Evolutionary conservation across 2,113 vertebrate species (phyloP).

Genomic region (Brachyhypopomus occidentalis): DNA sequence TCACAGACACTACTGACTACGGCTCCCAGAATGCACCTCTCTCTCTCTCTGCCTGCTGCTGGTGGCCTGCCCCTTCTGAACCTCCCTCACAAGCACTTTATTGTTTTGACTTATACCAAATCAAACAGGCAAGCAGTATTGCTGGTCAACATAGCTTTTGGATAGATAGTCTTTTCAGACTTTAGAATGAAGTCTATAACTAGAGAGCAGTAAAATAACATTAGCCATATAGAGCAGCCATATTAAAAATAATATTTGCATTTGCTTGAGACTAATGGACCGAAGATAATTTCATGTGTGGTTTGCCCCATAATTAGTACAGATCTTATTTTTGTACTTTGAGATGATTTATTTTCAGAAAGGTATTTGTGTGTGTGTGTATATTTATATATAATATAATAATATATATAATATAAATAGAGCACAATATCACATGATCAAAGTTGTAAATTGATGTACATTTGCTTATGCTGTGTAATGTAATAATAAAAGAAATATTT

Average conservation of each 20-base stretch:
- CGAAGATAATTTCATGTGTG: neutral
- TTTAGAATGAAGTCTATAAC: neutral
- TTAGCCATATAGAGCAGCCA: neutral
- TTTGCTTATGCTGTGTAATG: conserved; percentile 4
- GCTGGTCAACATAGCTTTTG: neutral
- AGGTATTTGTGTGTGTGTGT: neutral
- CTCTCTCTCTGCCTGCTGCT: conserved; percentile 27
- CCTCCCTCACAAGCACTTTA: conserved; percentile 35
- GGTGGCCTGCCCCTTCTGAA: neutral
- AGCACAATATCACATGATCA: neutral
- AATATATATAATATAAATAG: neutral
- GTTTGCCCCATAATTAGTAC: conserved; percentile 10
- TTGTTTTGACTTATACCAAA: neutral
- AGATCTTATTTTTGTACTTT: conserved; percentile 35
- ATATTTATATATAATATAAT: neutral
- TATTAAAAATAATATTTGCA: neutral
- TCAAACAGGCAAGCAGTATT: neutral
- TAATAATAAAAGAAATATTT: conserved; percentile 9
- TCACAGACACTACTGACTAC: conserved; percentile 70
- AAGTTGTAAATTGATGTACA: neutral
- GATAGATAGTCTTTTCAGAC: neutral
- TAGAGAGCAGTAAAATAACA: neutral
- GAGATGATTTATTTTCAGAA: conserved; percentile 36
- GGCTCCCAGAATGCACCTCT: conserved; percentile 39
- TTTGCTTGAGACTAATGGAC: no score